Base-by-base conservation (phyloP, 2,797 vertebrate genomes). In the Pterois miles region DNA sequence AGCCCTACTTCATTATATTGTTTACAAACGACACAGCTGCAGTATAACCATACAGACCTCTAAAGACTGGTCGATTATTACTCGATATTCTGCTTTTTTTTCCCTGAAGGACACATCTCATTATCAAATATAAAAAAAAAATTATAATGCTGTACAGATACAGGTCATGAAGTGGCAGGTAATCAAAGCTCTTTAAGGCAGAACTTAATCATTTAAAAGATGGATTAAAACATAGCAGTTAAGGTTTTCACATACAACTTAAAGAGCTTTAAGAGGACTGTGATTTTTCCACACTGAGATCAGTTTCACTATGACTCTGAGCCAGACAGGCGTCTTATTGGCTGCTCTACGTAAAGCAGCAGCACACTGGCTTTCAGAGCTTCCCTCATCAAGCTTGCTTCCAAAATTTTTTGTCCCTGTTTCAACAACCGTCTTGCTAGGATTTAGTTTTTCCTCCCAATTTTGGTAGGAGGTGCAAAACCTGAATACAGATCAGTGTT, bases 251-350 rank as follows among this genome's bases (percentile, higher is more conserved):
- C 6, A 12, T 9, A 4, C 66, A 48, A 6, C 54, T 9, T n/a
- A n/a, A n/a, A n/a, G 54, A 71, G 36, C 48, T 56, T 29, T 22
- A 27, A 54, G 46, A 48, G 10, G 18, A 20, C 71, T 56, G 23
- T 59, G 71, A 86, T 77, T 78, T 66, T 72, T 78, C 63, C 38
- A 63, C 23, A 31, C 12, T 53, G 33, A 54, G 13, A 53, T 54
- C 38, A 53, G 65, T 84, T 87, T 84, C 62, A 67, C 52, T 43
- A 34, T 65, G 72, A 78, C 57, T 67, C 64, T 13, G 22, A 4
- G 34, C 20, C 16, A 27, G 34, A 14, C 43, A 5, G 16, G 25
- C 36, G 8, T 56, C 52, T 68, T 2, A 68, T 56, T 54, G 65
- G 33, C 40, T 18, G 38, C 29, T 63, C 59, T 16, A 50, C 31